phyloP scores from a whole-genome alignment of 2,113 vertebrate species.

The Lathamus discolor region DNA sequence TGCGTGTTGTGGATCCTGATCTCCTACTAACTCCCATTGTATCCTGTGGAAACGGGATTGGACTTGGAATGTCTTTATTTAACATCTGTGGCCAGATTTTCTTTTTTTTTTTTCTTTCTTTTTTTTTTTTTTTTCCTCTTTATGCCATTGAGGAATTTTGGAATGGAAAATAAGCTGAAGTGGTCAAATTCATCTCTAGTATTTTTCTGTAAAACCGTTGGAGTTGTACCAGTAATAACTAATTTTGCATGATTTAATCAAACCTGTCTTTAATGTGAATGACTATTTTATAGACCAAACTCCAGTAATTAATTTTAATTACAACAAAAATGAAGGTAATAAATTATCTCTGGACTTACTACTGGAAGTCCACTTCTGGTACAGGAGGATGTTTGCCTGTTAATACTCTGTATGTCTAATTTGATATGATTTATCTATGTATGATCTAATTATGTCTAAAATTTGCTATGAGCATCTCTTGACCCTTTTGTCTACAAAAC shows the following conservation, averaged over 20 bases:
- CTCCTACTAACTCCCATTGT: background rate
- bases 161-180: conserved; percentile 41
- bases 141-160: conserved; percentile 62
- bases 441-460: too few relatives aligned
- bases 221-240: conserved; percentile 15
- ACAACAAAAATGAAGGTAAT: background rate
- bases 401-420: background rate
- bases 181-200: background rate
- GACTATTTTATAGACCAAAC: background rate
- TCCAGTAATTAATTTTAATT: background rate
- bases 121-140: background rate
- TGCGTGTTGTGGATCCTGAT: background rate
- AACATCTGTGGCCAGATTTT: conserved; percentile 32
- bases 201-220: conserved; percentile 17
- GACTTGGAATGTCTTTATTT: conserved; percentile 4
- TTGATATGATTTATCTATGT: too few relatives aligned
- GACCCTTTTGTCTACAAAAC: background rate
- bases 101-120: background rate
- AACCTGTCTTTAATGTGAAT: conserved; percentile 5
- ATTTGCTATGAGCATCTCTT: background rate
- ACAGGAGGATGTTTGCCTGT: background rate
- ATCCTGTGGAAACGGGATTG: background rate
- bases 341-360: background rate
- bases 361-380: too few relatives aligned
- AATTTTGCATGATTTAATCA: background rate